Conservation (phyloP, 2,888 invertebrate genomes). For the Stomorhina lunata region DNA sequence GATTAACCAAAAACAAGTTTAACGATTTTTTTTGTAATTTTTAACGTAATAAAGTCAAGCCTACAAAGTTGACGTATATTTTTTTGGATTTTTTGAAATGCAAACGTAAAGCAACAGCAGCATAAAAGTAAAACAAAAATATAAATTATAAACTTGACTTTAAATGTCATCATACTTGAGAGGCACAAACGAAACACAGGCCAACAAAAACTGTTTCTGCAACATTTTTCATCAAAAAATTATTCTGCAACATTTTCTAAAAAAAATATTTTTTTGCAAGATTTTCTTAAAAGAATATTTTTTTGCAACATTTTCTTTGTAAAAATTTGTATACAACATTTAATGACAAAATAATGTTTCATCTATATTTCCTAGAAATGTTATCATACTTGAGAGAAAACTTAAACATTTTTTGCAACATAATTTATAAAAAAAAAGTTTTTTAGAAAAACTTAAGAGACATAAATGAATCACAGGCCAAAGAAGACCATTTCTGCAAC, state of each 20-base stretch:
- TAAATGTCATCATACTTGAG: not conserved
- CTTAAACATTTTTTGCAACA: no score
- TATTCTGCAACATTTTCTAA: not conserved
- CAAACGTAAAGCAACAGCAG: conserved; percentile 5
- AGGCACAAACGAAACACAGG: conserved; percentile 13
- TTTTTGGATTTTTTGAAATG: conserved; percentile 2
- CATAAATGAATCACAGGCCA: no score
- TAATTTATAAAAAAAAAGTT: no score
- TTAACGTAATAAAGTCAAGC: conserved; percentile 28
- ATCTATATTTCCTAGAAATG: no score
- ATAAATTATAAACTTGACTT: conserved; percentile 48
- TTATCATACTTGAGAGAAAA: no score
- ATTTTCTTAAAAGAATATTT: not conserved
- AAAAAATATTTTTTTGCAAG: not conserved
- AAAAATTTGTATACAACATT: no score
- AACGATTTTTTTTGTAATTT: not conserved
- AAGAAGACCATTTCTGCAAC: no score
- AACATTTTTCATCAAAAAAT: not conserved
- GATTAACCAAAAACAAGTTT: conserved; percentile 52
- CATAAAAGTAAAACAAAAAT: not conserved
- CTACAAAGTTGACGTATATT: not conserved
- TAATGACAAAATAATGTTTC: no score
- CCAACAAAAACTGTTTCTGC: not conserved
- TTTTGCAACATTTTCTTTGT: no score
- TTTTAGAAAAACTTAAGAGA: no score